Base-by-base conservation (phyloP, 2,113 vertebrate genomes). In the Bothrops jararaca region DNA sequence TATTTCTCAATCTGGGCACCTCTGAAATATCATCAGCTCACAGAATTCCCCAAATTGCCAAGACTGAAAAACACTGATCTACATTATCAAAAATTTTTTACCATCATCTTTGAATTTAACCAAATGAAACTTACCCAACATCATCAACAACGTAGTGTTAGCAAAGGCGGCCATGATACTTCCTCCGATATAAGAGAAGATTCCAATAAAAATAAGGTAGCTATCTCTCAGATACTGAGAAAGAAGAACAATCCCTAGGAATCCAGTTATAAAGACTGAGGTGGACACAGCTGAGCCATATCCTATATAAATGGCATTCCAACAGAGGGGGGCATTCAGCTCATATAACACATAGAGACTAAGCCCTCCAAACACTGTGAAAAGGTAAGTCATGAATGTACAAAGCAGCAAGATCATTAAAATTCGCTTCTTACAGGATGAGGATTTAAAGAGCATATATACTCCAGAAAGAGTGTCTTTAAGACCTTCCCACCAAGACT, bases 241-340 rank as follows among this genome's bases (percentile, higher is more conserved):
- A 93, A 99, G 96, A 1, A 97, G 12, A 11, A 96, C 97, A 88
- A 99, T 97, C 88, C 98, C 99, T 5, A 98, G 50, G 94, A 99
- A 99, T 95, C 99, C 99, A 45, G 93, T 97, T 87, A 99, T 91
- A 56, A 98, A 99, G 42, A 98, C 93, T 0, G 97, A 89, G 15
- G 98, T 98, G 85, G 96, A 98, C 5, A 98, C 91, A 0, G 98
- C 99, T 3, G 98, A 97, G 52, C 99, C 99, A 2, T 99, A 99
- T 90, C 99, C 99, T 91, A 99, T 97, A 92, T 98, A 97, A 23
- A 99, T 97, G 97, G 98, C 98, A 89, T 96, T 98, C 99, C 99
- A 99, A 97, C 99, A 99, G 87, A 99, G 98, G 0, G 99, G 99
- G 39, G 98, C 95, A 11, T 98, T 98, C 89, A 99, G 97, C 94